phyloP scores from a whole-genome alignment of 2,888 invertebrate genomes.

The Pheosia tremula region DNA sequence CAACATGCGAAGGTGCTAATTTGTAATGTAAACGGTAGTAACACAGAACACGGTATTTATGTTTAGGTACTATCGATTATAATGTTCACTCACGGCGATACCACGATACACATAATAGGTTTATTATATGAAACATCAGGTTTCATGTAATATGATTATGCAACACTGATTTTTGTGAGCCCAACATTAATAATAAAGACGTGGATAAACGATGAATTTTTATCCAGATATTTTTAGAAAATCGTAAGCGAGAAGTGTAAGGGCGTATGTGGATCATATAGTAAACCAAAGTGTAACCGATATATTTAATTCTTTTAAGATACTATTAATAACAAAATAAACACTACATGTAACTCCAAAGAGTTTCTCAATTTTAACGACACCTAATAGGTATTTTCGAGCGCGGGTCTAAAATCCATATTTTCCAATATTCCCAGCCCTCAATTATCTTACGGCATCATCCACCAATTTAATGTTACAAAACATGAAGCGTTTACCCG shows the following conservation, averaged over 20 bases:
- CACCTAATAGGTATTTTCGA: neutral
- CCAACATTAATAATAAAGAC: too few species aligned
- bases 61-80: neutral
- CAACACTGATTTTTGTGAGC: too few species aligned
- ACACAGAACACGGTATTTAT: neutral
- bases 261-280: too few species aligned
- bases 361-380: neutral
- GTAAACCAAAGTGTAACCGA: neutral
- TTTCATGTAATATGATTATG: neutral
- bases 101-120: neutral
- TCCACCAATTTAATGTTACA: neutral
- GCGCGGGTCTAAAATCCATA: neutral
- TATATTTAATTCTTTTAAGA: neutral
- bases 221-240: too few species aligned
- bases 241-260: too few species aligned
- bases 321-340: neutral
- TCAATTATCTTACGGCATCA: too few species aligned
- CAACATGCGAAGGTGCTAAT: neutral
- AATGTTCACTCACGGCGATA: neutral
- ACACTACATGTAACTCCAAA: neutral
- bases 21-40: neutral
- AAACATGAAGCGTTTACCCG: neutral
- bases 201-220: too few species aligned
- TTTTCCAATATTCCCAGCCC: neutral
- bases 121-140: neutral